phyloP scores from a whole-genome alignment of 2,113 vertebrate species.

The Dromiciops gliroides region DNA sequence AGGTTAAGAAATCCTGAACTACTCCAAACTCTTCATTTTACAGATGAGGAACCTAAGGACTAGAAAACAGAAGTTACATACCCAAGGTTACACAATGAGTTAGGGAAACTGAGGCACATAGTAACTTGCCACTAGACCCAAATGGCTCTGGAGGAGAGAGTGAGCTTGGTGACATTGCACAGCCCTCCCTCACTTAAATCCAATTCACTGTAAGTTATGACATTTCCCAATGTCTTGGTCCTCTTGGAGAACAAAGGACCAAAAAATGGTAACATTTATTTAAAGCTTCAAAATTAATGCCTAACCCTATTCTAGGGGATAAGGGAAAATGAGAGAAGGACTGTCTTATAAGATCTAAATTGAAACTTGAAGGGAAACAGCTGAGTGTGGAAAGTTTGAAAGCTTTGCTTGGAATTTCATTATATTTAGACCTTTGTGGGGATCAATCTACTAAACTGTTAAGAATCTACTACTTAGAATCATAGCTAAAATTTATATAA shows the following conservation, averaged over 20 bases:
- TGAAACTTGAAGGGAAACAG: not conserved
- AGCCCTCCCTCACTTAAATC: too few relatives aligned
- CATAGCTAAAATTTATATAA: not conserved
- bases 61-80: not conserved
- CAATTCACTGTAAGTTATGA: too few relatives aligned
- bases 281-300: not conserved
- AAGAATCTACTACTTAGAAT: not conserved
- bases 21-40: not conserved
- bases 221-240: too few relatives aligned
- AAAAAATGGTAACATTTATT: not conserved
- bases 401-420: not conserved
- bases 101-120: not conserved
- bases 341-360: not conserved
- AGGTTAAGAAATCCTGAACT: not conserved
- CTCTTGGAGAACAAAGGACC: too few relatives aligned
- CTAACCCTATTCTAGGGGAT: not conserved
- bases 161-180: too few relatives aligned
- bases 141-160: too few relatives aligned
- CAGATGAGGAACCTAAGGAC: not conserved
- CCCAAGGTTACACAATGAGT: not conserved
- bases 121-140: too few relatives aligned
- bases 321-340: not conserved
- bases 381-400: not conserved
- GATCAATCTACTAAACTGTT: not conserved
- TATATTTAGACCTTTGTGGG: not conserved